phyloP scores from a whole-genome alignment of 2,113 vertebrate genomes.

The Acanthochromis polyacanthus region DNA sequence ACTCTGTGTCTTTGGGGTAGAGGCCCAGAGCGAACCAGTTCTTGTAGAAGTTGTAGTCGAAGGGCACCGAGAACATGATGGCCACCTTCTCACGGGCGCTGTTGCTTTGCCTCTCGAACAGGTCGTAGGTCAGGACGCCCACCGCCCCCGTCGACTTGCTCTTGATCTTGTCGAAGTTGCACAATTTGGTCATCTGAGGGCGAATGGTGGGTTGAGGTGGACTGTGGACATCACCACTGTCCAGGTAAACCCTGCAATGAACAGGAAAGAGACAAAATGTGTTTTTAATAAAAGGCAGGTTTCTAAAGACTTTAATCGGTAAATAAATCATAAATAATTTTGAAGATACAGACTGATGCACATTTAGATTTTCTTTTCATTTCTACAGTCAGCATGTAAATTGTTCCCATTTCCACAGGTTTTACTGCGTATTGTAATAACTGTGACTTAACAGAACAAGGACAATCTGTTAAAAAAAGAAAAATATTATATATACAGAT shows the following conservation, averaged over 20 bases:
- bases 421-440: too few species aligned
- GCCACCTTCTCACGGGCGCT: constrained; percentile 33
- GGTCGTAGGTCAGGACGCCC: constrained; percentile 81
- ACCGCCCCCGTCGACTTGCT: constrained; percentile 56
- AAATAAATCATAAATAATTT: too few species aligned
- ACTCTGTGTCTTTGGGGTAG: constrained; percentile 31
- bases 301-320: too few species aligned
- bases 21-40: constrained; percentile 74
- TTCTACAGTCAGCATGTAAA: too few species aligned
- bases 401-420: too few species aligned
- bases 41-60: constrained; percentile 70
- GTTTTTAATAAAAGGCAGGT: too few species aligned
- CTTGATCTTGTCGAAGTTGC: constrained; percentile 72
- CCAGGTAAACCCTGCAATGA: constrained; percentile 59
- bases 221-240: constrained; percentile 57
- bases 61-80: constrained; percentile 82
- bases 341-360: too few species aligned
- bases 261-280: too few species aligned
- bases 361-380: too few species aligned
- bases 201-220: constrained; percentile 67
- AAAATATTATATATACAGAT: too few species aligned
- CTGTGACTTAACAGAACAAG: too few species aligned
- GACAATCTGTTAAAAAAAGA: too few species aligned
- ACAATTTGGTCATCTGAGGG: constrained; percentile 67
- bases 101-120: constrained; percentile 35